These are phyloP conservation scores for Drusus annulatus DNA, from an alignment of 1,140 invertebrate species.

Conservation along the genomic window DNA sequence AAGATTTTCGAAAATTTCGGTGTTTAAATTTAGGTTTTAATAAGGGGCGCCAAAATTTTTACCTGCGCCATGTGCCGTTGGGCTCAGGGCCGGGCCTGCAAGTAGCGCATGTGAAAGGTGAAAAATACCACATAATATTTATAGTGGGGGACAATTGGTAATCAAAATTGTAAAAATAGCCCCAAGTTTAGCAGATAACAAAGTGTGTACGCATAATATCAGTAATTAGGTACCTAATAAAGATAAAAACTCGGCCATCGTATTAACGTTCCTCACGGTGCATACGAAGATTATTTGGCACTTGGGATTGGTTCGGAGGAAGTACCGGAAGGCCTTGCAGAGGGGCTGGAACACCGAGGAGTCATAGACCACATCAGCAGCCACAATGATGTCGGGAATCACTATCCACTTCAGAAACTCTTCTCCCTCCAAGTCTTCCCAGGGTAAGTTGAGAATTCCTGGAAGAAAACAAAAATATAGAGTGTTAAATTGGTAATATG, in stretches of 20 bases:
- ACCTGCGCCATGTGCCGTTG: no score
- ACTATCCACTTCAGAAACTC: conserved; percentile 10
- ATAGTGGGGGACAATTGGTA: no score
- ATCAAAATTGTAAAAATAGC: no score
- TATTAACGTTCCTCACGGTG: conserved; percentile 28
- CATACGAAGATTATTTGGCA: conserved; percentile 34
- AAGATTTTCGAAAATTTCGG: no score
- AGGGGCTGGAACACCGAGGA: conserved; percentile 36
- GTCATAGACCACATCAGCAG: conserved; percentile 40
- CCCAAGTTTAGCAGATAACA: no score
- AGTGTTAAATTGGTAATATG: no score
- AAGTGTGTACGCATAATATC: no score
- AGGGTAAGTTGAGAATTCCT: conserved; percentile 38
- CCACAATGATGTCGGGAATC: conserved; percentile 17
- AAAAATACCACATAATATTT: no score
- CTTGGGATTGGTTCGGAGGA: conserved; percentile 8
- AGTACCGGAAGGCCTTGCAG: conserved; percentile 32
- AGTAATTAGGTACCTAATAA: conserved; percentile 32
- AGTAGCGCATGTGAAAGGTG: no score
- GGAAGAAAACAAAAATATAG: neutral
- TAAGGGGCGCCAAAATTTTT: no score
- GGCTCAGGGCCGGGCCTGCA: no score
- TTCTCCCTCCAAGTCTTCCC: conserved; percentile 33
- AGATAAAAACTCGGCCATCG: conserved; percentile 10
- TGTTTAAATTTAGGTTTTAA: no score